These are phyloP conservation scores for Arnoldichthys spilopterus DNA, from an alignment of 2,797 vertebrate species.

Conservation along the genomic window DNA sequence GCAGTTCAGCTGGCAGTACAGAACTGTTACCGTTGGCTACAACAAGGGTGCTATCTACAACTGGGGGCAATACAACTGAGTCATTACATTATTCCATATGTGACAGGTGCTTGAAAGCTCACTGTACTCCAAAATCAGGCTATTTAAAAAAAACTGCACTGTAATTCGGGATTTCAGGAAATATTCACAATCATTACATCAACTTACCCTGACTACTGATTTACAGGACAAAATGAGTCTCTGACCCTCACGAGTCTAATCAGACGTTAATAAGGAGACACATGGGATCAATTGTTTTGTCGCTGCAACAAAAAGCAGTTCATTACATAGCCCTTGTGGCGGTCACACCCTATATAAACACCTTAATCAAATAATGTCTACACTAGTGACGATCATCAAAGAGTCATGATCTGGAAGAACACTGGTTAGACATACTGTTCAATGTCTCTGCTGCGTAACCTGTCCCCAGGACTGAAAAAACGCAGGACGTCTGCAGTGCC, in stretches of 20 bases:
- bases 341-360: conserved; percentile 43
- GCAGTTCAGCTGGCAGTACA: not conserved
- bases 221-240: conserved; percentile 18
- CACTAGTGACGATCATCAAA: not conserved
- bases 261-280: conserved; percentile 7
- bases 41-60: not conserved
- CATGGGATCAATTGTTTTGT: conserved; percentile 19
- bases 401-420: not conserved
- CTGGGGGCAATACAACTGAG: not conserved
- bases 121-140: too few species aligned
- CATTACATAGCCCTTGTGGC: conserved; percentile 14
- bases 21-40: not conserved
- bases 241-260: conserved; percentile 29
- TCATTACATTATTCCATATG: too few species aligned
- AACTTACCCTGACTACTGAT: not conserved
- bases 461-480: conserved; percentile 11
- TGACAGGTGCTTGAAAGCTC: too few species aligned
- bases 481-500: conserved; percentile 21
- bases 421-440: not conserved
- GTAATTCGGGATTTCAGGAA: too few species aligned
- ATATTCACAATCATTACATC: too few species aligned
- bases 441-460: not conserved
- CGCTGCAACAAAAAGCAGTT: conserved; percentile 12
- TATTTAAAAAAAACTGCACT: too few species aligned
- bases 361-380: conserved; percentile 26